These are phyloP conservation scores for Nasua narica DNA, from an alignment of 2,797 vertebrate species.

Conservation along the genomic window DNA sequence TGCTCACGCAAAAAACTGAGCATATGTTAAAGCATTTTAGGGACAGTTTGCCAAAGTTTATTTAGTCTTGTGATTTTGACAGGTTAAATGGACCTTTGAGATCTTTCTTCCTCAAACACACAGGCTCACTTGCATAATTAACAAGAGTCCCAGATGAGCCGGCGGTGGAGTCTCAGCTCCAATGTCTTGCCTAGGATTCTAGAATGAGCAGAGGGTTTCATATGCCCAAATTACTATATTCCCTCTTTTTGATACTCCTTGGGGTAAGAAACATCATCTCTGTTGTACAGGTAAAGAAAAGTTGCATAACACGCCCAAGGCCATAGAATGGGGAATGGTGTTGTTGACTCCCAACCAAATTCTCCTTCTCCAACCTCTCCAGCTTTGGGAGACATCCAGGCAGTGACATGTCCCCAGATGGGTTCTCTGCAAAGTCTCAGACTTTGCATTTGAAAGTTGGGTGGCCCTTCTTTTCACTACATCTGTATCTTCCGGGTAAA, in stretches of 20 bases:
- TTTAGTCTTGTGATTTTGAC: conserved; percentile 42
- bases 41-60: conserved; percentile 41
- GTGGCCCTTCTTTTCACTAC: too few relatives aligned
- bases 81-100: conserved; percentile 21
- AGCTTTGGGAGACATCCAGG: not conserved
- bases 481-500: too few relatives aligned
- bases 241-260: not conserved
- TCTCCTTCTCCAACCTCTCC: too few relatives aligned
- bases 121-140: not conserved
- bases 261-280: not conserved
- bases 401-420: not conserved
- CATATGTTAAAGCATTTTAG: conserved; percentile 7
- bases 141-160: not conserved
- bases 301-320: accelerated
- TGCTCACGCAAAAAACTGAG: not conserved
- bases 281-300: not conserved
- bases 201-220: not conserved
- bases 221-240: not conserved
- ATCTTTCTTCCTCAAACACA: not conserved
- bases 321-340: not conserved
- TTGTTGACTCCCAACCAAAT: not conserved
- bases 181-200: not conserved
- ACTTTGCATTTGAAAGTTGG: not conserved
- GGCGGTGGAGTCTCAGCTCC: not conserved
- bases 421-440: not conserved